Percentiles rank a stretch among this genome's conserved stretches.
Conservation (phyloP, 2,888 invertebrate species). For the Ischnus inquisitorius region DNA sequence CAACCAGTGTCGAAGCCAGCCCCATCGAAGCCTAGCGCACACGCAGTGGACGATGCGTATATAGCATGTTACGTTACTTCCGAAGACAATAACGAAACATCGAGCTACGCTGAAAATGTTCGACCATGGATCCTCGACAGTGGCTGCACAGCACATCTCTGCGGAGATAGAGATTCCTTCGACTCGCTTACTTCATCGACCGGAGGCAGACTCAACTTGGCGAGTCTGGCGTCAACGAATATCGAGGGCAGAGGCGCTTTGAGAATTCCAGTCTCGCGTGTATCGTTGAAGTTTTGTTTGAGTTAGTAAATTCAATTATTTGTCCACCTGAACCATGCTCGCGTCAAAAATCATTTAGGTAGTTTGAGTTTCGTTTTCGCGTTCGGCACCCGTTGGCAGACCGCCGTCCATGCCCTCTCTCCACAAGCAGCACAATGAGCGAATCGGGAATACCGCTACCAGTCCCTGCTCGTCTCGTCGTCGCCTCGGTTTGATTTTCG, state of each 20-base stretch:
- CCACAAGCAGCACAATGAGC: too few relatives aligned
- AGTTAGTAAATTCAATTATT: too few relatives aligned
- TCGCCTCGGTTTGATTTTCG: too few relatives aligned
- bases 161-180: constrained; percentile 43
- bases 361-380: too few relatives aligned
- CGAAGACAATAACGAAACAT: neutral
- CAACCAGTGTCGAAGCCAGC: neutral
- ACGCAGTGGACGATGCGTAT: constrained; percentile 15
- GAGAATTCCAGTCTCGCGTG: neutral
- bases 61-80: constrained; percentile 26
- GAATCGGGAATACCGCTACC: too few relatives aligned
- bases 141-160: constrained; percentile 54
- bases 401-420: too few relatives aligned
- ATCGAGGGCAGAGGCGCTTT: constrained; percentile 40
- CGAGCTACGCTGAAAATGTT: constrained; percentile 8
- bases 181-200: constrained; percentile 2
- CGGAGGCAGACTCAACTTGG: constrained; percentile 36
- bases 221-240: constrained; percentile 38
- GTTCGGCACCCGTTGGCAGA: too few relatives aligned
- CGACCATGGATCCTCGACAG: constrained; percentile 55
- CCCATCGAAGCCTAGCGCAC: neutral
- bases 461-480: too few relatives aligned
- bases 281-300: too few relatives aligned
- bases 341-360: too few relatives aligned
- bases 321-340: too few relatives aligned